Percentiles rank a stretch among this genome's conserved stretches.
These are phyloP conservation scores for Artemia franciscana DNA, from an alignment of 1,140 invertebrate species.

Conservation along the genomic window DNA sequence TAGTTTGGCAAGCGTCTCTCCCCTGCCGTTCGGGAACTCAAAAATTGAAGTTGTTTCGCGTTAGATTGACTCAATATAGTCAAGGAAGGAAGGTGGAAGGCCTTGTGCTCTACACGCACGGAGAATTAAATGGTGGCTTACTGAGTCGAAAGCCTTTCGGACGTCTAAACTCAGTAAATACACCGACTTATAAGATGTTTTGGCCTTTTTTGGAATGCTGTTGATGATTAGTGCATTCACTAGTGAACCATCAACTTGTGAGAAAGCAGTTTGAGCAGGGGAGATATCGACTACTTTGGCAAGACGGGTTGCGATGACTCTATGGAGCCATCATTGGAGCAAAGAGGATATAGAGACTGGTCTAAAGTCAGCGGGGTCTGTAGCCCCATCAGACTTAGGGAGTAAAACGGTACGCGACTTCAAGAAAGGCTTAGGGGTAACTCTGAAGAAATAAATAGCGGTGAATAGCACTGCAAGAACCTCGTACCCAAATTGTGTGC, in stretches of 20 bases:
- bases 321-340: too few species aligned
- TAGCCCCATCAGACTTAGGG: too few species aligned
- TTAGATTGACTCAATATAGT: neutral
- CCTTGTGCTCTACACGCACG: neutral
- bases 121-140: neutral
- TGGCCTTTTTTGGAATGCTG: neutral
- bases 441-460: neutral
- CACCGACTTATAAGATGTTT: neutral
- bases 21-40: neutral
- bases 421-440: too few species aligned
- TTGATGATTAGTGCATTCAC: neutral
- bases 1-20: neutral
- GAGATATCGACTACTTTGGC: too few species aligned
- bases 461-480: neutral
- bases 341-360: too few species aligned
- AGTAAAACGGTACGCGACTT: too few species aligned
- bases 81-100: neutral
- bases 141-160: slow-evolving; percentile 3
- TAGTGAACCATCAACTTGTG: neutral
- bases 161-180: neutral
- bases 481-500: neutral
- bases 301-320: too few species aligned
- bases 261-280: neutral
- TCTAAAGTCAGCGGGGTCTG: too few species aligned
- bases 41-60: neutral